These are phyloP conservation scores for Drosophila pachea DNA, from an alignment of 1,140 invertebrate genomes.

Conservation along the genomic window DNA sequence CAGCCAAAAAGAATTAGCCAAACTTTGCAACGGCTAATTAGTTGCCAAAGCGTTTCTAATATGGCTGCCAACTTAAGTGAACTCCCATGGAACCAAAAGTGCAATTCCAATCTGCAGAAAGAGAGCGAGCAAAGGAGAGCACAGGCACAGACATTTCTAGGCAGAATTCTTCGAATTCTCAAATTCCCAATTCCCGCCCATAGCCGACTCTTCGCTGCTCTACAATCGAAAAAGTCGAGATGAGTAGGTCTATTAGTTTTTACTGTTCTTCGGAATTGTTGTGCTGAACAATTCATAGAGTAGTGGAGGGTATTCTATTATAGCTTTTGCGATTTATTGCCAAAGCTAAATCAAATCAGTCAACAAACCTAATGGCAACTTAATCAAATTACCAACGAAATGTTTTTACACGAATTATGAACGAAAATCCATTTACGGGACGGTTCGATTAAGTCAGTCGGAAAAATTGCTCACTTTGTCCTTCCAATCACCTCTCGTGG, in stretches of 20 bases:
- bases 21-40: slow-evolving; percentile 61
- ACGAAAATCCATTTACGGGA: slow-evolving; percentile 32
- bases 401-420: slow-evolving; percentile 65
- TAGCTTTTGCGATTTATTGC: no score
- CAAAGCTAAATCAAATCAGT: slow-evolving; percentile 64
- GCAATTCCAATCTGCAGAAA: slow-evolving; percentile 1
- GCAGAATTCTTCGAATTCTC: no score
- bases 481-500: not conserved
- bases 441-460: slow-evolving; percentile 54
- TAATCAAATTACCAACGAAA: slow-evolving; percentile 67
- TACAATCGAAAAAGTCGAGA: no score
- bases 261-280: no score
- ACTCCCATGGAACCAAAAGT: slow-evolving; percentile 54
- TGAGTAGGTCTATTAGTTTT: no score
- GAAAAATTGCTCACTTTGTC: slow-evolving; percentile 38
- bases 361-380: slow-evolving; percentile 60
- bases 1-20: slow-evolving; percentile 22
- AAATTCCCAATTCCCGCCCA: no score
- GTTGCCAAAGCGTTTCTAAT: slow-evolving; percentile 71
- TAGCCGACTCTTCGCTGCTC: no score
- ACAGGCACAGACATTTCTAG: no score
- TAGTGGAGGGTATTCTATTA: no score
- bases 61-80: slow-evolving; percentile 48
- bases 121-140: no score
- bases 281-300: no score